These are phyloP conservation scores for Hyaena hyaena DNA, from an alignment of 2,113 vertebrate species.

Conservation along the genomic window DNA sequence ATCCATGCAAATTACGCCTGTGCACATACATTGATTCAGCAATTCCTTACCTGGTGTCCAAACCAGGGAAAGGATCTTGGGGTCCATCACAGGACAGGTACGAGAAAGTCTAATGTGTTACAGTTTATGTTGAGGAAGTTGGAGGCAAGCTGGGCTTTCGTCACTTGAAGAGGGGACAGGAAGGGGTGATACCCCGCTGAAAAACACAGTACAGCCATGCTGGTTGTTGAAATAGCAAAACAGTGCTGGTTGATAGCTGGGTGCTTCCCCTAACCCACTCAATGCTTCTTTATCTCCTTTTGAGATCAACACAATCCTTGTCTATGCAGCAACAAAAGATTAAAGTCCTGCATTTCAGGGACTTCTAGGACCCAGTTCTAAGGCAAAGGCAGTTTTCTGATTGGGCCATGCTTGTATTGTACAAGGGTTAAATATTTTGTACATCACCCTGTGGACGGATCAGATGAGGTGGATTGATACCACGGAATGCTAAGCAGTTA, in stretches of 20 bases:
- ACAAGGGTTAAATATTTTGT: not conserved
- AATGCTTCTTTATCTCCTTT: not conserved
- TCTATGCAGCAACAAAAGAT: not conserved
- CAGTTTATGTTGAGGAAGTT: not conserved
- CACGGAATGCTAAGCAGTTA: no score
- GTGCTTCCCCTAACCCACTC: not conserved
- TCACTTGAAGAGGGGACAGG: not conserved
- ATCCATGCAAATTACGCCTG: no score
- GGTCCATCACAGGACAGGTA: not conserved
- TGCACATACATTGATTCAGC: no score
- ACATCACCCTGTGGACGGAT: not conserved
- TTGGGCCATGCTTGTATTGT: not conserved
- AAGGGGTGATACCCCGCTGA: no score
- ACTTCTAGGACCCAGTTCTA: not conserved
- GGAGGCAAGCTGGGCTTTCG: not conserved
- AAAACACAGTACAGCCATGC: fast-evolving
- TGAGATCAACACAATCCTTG: not conserved
- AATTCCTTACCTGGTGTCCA: not conserved
- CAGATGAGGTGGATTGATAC: not conserved
- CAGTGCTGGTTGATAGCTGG: no score
- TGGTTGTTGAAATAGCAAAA: not conserved
- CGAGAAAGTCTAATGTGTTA: not conserved
- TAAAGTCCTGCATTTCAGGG: not conserved
- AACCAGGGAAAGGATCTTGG: not conserved
- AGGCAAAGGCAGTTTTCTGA: not conserved